Evolutionary conservation across 2,888 invertebrate species (phyloP).

Genomic region (Stenodera caucasica): DNA sequence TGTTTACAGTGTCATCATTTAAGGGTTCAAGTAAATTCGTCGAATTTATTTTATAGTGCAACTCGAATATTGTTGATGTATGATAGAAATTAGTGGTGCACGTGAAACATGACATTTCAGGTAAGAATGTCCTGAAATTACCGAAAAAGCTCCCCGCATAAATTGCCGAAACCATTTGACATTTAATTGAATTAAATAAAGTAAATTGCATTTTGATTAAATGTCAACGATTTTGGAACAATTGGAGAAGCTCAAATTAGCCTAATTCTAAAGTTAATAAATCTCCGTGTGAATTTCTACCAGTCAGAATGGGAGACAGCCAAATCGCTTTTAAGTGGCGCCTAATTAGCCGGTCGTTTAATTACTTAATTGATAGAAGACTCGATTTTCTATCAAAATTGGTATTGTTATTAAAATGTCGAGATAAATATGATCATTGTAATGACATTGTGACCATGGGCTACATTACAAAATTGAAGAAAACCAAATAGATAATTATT

Average conservation of each 20-base stretch:
- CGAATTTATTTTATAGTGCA: too few relatives aligned
- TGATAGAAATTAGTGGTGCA: slow-evolving; percentile 24
- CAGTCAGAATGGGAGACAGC: too few relatives aligned
- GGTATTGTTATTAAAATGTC: slow-evolving; percentile 8
- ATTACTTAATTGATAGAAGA: neutral
- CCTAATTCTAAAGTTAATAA: neutral
- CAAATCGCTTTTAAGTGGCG: too few relatives aligned
- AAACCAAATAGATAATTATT: neutral
- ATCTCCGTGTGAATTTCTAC: neutral
- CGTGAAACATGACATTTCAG: slow-evolving; percentile 36
- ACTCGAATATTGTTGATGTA: slow-evolving; percentile 33
- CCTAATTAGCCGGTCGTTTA: neutral
- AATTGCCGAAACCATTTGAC: too few relatives aligned
- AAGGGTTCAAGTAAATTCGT: slow-evolving; percentile 35
- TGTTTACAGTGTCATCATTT: slow-evolving; percentile 42
- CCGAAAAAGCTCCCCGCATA: too few relatives aligned
- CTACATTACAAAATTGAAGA: slow-evolving; percentile 18
- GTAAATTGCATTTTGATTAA: slow-evolving; percentile 14
- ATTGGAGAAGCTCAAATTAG: too few relatives aligned
- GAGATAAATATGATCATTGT: slow-evolving; percentile 17
- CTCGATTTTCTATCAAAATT: too few relatives aligned
- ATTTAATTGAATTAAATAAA: slow-evolving; percentile 16
- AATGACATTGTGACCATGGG: slow-evolving; percentile 20
- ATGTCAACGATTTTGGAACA: too few relatives aligned
- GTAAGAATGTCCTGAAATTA: slow-evolving; percentile 24